Evolutionary conservation across 2,888 invertebrate genomes (phyloP), one percentile per base, ranked within the genome.

Genomic region (Aphodius granarius): DNA sequence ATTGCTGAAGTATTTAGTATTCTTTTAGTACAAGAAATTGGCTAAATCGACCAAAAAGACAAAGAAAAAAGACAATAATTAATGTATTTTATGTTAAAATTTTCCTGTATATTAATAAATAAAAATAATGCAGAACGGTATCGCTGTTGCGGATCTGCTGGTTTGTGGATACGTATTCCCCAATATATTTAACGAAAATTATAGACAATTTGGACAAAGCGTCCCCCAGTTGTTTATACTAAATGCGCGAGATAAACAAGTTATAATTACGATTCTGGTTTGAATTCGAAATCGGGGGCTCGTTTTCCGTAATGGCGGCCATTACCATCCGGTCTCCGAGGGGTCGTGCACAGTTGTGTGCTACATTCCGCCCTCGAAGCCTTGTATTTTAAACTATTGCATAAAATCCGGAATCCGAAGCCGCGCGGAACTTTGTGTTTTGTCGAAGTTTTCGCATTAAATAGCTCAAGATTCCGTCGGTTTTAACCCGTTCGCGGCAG

Each of bases 251-350:
- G 74, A 74, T 71, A 71, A 74, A 74, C 74, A 71, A 74, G 74
- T 74, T 74, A 74, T 74, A 74, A 74, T 74, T 74, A 70, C 74
- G 74, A 74, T 74, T 74, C 23, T 20, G 74, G 74, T 74, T 74
- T 74, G 71, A 65, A 74, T 74, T 74, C 22, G 74, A 63, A 74
- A 63, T 74, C 64, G 64, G 74, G 74, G 74, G 71, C 74, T 71
- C 74, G 74, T 74, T 74, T 64, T 63, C 64, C 22, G 43, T 71
- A 71, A 74, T 71, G 71, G 64, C 63, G 71, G 74, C 71, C 71
- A 74, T 71, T 74, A 74, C 64, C 74, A 43, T 22, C 6, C 71
- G 64, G 74, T 74, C 74, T 74, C 74, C 2, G 43, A 43, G 43
- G 43, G 43, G 43, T 43, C 43, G 43, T 43, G 43, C 43, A 43